Evolutionary conservation across 2,797 vertebrate species (phyloP), one percentile per base, ranked within the genome.

Genomic region (Catamblyrhynchus diadema): DNA sequence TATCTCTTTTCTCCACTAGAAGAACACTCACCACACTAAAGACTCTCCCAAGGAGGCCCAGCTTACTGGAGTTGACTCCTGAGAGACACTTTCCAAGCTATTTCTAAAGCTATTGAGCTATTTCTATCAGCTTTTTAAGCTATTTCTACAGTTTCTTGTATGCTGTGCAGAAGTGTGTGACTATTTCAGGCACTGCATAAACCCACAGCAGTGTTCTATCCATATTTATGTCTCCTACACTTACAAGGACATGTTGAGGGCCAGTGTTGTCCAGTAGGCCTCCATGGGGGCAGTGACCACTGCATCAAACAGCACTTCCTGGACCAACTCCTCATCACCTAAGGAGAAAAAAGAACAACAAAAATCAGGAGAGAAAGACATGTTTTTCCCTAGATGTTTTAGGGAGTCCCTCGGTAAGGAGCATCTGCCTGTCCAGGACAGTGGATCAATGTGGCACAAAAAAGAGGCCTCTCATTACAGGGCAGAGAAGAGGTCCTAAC

Each of bases 241-340:
- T 88, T 97, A 99, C 99, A 97, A 95, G 41, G 99, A 99, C 86
- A 96, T 81, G 62, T 99, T 99, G 97, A 99, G 99, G 82, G 98
- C 98, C 53, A 99, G 91, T 3, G 99, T 98, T 1, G 99, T 99
- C 99, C 99, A 99, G 95, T 99, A 99, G 35, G 99, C 99, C 94
- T 99, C 99, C 98, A 99, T 98, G 44, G 99, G 99, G 62, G 99
- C 99, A 0, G 99, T 99, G 84, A 99, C 99, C 88, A 99, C 99
- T 3, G 99, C 99, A 16, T 99, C 99, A 69, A 99, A 99, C 16
- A 99, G 97, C 37, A 99, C 98, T 93, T 99, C 98, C 79, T 98
- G 98, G 61, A 99, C 93, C 90, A 99, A 95, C 59, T 98, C 98
- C 65, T 98, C 96, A 35, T 99, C 99, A 97, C 99, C 99, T 99